Evolutionary conservation across 92 coral and sea anemone genomes (phyloP), one percentile per base, ranked within the genome.

Genomic region (Epizoanthus rinbou): DNA sequence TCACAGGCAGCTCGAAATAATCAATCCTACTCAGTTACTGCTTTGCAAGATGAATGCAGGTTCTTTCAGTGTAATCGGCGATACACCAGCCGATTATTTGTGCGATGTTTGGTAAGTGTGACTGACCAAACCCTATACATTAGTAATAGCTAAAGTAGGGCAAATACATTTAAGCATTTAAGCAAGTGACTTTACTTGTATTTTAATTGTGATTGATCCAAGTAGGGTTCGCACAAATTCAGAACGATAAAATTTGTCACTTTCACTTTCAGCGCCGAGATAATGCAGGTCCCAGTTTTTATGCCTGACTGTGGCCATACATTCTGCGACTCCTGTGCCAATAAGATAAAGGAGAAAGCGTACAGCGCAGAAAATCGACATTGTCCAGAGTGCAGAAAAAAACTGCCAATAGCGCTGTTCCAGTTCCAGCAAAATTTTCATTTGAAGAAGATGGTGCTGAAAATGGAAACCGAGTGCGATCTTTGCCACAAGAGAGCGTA

Each of bases 91-190:
- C 1, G 53, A 35, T 37, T 56, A 75, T 62, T 33, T 57, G 11
- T 75, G 80, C 28, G 37, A 45, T 31, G 80, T 57, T 22, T 75
- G 80, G 80, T 75, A 75, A 57, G 80, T 74, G n/a, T n/a, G n/a
- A n/a, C n/a, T n/a, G n/a, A n/a, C n/a, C n/a, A n/a, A n/a, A n/a
- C n/a, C n/a, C n/a, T n/a, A n/a, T n/a, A n/a, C n/a, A n/a, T n/a
- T n/a, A n/a, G n/a, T n/a, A n/a, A n/a, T n/a, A n/a, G n/a, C n/a
- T n/a, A n/a, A n/a, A n/a, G n/a, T n/a, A n/a, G n/a, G n/a, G n/a
- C n/a, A n/a, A n/a, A n/a, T n/a, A n/a, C n/a, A n/a, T n/a, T n/a
- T n/a, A n/a, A n/a, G n/a, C n/a, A n/a, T n/a, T n/a, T n/a, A n/a
- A n/a, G n/a, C n/a, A n/a, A n/a, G 43, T 37, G 6, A 37, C 43